Base-by-base conservation (phyloP, 2,797 vertebrate genomes). In the Pterois miles region DNA sequence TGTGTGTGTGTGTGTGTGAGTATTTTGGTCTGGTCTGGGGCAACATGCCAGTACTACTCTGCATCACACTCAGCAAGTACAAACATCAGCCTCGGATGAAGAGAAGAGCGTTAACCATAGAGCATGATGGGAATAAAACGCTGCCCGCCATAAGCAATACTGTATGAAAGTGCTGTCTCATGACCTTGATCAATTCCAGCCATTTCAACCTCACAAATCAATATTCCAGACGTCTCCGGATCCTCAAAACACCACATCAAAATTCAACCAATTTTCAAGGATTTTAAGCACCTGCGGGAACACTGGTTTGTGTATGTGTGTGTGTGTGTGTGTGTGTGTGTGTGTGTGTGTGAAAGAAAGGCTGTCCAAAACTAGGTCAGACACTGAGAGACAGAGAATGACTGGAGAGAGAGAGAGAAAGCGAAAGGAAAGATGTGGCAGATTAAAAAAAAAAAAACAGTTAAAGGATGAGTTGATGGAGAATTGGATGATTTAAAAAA, bases 311-410 rank as follows among this genome's bases (percentile, higher is more conserved):
- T 71, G 63, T 65, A 36, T 73, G 52, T 23, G 12, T 52, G 43
- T 22, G 33, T 59, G 57, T 57, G 66, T 33, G 43, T 29, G 46
- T 29, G 50, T 16, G 58, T 4, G 54, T 40, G 65, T 43, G 53
- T 68, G 27, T 72, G 64, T 71, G 66, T 78, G 80, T 65, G 71
- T 58, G 33, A 50, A 23, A 73, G 75, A 31, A 75, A 63, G 56
- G 53, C 67, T 81, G 80, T 89, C 85, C 87, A 87, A 87, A 92
- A 80, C 81, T 93, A 90, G 89, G 92, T 92, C 89, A 92, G 86
- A 85, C 86, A 82, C 81, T 71, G 80, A 73, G 73, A 83, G 85
- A 84, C 81, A 73, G 76, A 82, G 63, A 80, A 78, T 59, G 85
- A 82, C 50, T 76, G 53, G 75, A 84, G 58, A 77, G 31, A 43